Evolutionary conservation across 1,140 invertebrate genomes (phyloP), one percentile per base, ranked within the genome.

Genomic region (Drosophila lini): DNA sequence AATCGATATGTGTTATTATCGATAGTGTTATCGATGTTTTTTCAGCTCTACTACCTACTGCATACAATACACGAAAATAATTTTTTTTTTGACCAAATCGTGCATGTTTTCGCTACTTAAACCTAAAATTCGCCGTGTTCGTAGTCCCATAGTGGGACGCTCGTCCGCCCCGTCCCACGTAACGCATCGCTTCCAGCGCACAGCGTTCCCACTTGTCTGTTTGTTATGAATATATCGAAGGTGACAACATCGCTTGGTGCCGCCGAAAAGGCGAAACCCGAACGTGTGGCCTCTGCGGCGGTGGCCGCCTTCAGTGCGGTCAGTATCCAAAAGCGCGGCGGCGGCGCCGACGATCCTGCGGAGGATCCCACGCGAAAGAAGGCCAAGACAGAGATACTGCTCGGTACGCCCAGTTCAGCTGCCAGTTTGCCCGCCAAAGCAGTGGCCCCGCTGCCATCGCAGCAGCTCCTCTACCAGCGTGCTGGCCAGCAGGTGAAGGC

Each of bases 201-300:
- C 45, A 70, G 65, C 64, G 73, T 68, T 67, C 32, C 41, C 55
- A 68, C 52, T 75, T 73, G 75, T 68, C 61, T 77, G 70, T 79
- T 82, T 82, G 76, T 86, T 82, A 86, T 86, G 84, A 89, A 89
- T 89, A 90, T 89, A 89, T 89, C 84, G 81, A 89, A 89, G 82
- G 84, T 89, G 84, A 89, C 80, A 78, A 84, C 84, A 89, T 89
- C 84, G 80, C 84, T 89, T 78, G 84, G 84, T 90, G 85, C 84
- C 84, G 84, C 84, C 84, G 84, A 89, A 84, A 89, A 89, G 81
- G 83, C 83, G 70, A 88, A 88, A 89, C 73, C 84, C 78, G 85
- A 84, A 89, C 80, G 84, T 84, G 84, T 80, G 68, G 80, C 77
- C 80, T 80, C 83, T 74, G 76, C 65, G 74, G 79, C 64, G 32